Conservation (phyloP, 2,888 invertebrate species). For the Agrotis puta region DNA sequence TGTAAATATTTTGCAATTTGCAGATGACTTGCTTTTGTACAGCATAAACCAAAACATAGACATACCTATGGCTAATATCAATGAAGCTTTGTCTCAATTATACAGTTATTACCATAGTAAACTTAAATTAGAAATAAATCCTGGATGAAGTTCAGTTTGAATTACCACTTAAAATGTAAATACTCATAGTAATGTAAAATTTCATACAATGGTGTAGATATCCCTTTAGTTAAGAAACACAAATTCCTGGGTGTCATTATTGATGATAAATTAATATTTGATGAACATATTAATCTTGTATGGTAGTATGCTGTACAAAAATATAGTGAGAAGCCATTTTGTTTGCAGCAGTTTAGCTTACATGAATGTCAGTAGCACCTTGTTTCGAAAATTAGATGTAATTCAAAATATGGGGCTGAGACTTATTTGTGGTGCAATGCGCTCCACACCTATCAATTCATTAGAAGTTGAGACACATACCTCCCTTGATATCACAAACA, state of each 20-base stretch:
- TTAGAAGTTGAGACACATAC: too few relatives aligned
- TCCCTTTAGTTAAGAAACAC: neutral
- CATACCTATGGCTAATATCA: too few relatives aligned
- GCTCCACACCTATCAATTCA: too few relatives aligned
- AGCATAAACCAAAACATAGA: conserved; percentile 12
- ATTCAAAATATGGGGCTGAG: neutral
- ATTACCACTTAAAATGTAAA: neutral
- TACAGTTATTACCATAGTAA: too few relatives aligned
- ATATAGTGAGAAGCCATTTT: conserved; percentile 22
- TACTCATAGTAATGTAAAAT: neutral
- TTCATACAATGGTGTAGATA: neutral
- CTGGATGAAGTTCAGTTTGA: too few relatives aligned
- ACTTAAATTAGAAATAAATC: too few relatives aligned
- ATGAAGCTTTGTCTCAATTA: too few relatives aligned
- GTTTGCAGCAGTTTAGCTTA: conserved; percentile 3
- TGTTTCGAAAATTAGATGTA: neutral
- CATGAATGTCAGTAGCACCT: conserved; percentile 1
- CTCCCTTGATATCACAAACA: too few relatives aligned
- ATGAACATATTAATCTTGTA: conserved; percentile 14
- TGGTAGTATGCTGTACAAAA: conserved; percentile 16
- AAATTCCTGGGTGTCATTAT: conserved; percentile 8
- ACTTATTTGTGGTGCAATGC: too few relatives aligned
- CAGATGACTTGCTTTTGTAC: conserved; percentile 13
- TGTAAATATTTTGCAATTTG: neutral
- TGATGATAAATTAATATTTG: conserved; percentile 9